These are phyloP conservation scores for Leuciscus waleckii DNA, from an alignment of 2,797 vertebrate genomes.

Conservation along the genomic window DNA sequence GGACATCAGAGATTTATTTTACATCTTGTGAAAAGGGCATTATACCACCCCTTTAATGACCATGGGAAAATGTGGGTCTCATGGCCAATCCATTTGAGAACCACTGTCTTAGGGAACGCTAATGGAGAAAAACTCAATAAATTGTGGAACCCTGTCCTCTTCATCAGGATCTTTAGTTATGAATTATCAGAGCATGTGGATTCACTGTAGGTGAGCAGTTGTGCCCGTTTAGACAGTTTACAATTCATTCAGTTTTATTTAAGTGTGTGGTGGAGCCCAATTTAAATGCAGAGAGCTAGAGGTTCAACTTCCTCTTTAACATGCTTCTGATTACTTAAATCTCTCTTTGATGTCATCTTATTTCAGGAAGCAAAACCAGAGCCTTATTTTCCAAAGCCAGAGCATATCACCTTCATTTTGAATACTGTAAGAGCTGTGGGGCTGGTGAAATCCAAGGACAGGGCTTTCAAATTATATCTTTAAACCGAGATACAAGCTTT, in stretches of 20 bases:
- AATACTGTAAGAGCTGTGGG: neutral
- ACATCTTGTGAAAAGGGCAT: too few relatives aligned
- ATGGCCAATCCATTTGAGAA: too few relatives aligned
- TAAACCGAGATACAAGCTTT: neutral
- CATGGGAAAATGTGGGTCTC: too few relatives aligned
- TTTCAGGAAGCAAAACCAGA: neutral
- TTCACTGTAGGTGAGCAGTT: neutral
- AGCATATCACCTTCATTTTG: constrained; percentile 11
- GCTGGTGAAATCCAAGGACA: constrained; percentile 1
- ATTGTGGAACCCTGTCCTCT: neutral
- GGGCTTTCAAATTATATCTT: neutral
- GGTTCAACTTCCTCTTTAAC: constrained; percentile 18
- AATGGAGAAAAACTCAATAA: neutral
- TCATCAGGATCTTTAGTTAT: neutral
- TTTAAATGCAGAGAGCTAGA: constrained; percentile 35
- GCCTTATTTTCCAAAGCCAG: neutral
- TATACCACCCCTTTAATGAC: too few relatives aligned
- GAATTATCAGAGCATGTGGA: neutral
- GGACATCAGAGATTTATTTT: too few relatives aligned
- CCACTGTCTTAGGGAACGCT: neutral
- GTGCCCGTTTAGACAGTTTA: neutral
- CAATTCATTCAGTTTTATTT: neutral
- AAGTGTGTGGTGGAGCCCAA: neutral
- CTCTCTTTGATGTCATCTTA: constrained; percentile 12
- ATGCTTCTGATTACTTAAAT: constrained; percentile 10